Conservation (phyloP, 2,113 vertebrate species). For the Nymphicus hollandicus region DNA sequence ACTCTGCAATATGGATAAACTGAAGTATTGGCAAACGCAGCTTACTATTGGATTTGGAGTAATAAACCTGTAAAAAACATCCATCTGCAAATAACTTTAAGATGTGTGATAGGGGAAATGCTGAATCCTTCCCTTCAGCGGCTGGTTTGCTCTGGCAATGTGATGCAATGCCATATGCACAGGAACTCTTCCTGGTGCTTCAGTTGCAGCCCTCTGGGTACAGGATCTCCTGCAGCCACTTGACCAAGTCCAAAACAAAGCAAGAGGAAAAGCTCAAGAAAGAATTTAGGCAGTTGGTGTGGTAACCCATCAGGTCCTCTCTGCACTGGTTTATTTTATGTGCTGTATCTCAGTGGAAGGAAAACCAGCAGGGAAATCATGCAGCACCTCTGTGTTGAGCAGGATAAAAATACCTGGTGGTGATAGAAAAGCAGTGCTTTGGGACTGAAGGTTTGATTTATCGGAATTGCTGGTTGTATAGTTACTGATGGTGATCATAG, state of each 20-base stretch:
- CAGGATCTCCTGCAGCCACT: not conserved
- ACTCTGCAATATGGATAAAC: not conserved
- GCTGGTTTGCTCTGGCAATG: not conserved
- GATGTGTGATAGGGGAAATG: not conserved
- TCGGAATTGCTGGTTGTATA: not conserved
- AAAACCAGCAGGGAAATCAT: not conserved
- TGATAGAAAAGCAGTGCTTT: not conserved
- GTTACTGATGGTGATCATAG: not conserved
- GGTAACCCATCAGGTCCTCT: not conserved
- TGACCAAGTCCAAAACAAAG: not conserved
- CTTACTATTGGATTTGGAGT: not conserved
- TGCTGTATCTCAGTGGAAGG: not conserved
- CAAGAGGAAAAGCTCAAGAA: not conserved
- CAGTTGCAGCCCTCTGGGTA: not conserved
- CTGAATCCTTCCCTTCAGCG: not conserved
- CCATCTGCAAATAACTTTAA: not conserved
- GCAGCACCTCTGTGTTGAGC: not conserved
- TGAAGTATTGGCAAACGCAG: not conserved
- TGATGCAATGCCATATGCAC: too few relatives aligned
- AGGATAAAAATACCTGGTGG: not conserved
- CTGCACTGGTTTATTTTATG: not conserved
- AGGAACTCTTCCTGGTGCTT: not conserved
- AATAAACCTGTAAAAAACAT: not conserved
- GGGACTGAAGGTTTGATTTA: not conserved
- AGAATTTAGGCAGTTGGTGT: not conserved